Base-by-base conservation (phyloP, 2,113 vertebrate genomes). In the Uria aalge region DNA sequence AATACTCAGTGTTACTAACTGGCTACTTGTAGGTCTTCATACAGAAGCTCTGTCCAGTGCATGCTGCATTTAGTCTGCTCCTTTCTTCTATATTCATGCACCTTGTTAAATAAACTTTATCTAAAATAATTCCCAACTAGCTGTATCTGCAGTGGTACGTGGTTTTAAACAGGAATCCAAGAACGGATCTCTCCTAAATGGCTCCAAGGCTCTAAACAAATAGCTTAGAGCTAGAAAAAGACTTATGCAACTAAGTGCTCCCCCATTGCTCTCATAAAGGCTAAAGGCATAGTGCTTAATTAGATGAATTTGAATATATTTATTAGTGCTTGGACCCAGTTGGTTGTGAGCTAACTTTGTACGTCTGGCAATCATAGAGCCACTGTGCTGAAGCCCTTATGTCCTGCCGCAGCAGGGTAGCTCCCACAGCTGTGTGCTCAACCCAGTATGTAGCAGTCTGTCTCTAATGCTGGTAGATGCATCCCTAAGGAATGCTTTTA, bases 391-490 rank as follows among this genome's bases (percentile, higher is more conserved):
- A 80, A 72, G 13, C 1, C 18, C 11, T 57, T n/a, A 14, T 11
- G 12, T 41, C 27, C 38, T 40, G 15, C 11, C 32, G 15, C 43
- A 76, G 22, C 20, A 79, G 24, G 5, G 22, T 45, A 67, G 17
- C 2, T 82, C 23, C 27, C 3, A 10, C 15, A 62, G 45, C 27
- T 55, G 32, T 59, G 40, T 47, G 40, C 15, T 57, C 27, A 57
- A 60, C n/a, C 3, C 10, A 27, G 0, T 15, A 2, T 12, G 1
- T 6, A 74, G 5, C 23, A 74, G 23, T 24, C 36, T 60, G 5
- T 56, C 36, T 74, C 38, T 71, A 71, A 82, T 40, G 12, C 20
- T 82, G 47, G 41, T 6, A 78, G 66, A 66, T 66, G 9, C 9
- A 73, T 43, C 18, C 21, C 5, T 48, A 82, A 88, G 5, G 6